Base-by-base conservation (phyloP, 2,888 invertebrate species). In the Brachylomia viminalis region DNA sequence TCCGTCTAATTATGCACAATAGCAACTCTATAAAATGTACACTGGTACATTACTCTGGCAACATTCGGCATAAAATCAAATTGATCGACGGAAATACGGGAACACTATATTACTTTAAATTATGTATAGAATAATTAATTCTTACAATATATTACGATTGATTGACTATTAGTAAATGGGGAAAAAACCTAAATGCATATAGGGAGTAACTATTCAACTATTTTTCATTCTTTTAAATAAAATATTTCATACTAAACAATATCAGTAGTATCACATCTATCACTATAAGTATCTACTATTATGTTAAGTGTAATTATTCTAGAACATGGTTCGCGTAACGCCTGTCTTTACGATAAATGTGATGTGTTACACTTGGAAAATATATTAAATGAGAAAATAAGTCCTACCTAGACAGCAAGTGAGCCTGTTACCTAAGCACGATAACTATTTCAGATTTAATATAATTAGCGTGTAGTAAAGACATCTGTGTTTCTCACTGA, bases 111-210 rank as follows among this genome's bases (percentile, higher is more conserved):
- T 87, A 90, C 89, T 89, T 92, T 92, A 92, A 85, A 91, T 87
- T 91, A 91, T 86, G 75, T 62, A 61, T 84, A 73, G 79, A 89
- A 87, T 84, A 90, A 86, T 86, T 86, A 86, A 85, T 87, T 91
- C 90, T 89, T 88, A 89, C 86, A 87, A 91, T 87, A 83, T 89
- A 92, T 90, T 91, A 93, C 87, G 90, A 92, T 91, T 90, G 91
- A 91, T 91, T 91, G 88, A 91, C 91, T 92, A 92, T 89, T 85
- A 88, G 84, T 89, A 87, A 90, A 85, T 82, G 84, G 90, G 90
- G 90, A 71, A 90, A 92, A 91, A 92, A 92, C 90, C 95, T 95
- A 95, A 95, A 95, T 95, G 95, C 95, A 92, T 83, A 87, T 80
- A 90, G 86, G 93, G 92, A 91, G 90, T 89, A 87, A 91, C 90